phyloP scores from a whole-genome alignment of 2,888 invertebrate species.

The Poecilus cupreus region DNA sequence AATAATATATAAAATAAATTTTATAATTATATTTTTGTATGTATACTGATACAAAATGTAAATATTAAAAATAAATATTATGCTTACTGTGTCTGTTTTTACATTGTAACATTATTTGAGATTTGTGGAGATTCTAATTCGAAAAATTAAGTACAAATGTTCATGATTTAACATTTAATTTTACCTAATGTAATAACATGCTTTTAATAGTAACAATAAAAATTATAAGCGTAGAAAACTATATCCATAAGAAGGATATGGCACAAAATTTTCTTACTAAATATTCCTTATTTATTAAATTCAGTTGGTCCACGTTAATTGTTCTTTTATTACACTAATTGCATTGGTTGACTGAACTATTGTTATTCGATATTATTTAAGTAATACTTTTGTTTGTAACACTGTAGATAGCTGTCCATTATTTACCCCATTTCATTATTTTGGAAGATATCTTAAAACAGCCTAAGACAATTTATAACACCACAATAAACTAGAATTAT shows the following conservation, averaged over 20 bases:
- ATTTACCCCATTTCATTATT: too few species aligned
- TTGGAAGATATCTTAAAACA: too few species aligned
- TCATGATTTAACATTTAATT: not conserved
- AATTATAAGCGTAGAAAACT: slow-evolving; percentile 48
- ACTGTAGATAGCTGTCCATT: not conserved
- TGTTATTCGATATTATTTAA: not conserved
- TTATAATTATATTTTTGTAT: slow-evolving; percentile 39
- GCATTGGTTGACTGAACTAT: not conserved
- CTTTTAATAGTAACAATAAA: not conserved
- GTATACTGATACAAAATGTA: slow-evolving; percentile 42
- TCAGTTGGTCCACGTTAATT: not conserved
- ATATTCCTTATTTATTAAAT: not conserved
- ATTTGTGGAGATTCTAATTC: not conserved
- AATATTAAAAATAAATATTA: slow-evolving; percentile 41
- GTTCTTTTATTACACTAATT: not conserved
- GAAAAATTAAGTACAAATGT: slow-evolving; percentile 28
- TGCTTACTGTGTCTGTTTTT: not conserved
- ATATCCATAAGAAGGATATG: slow-evolving; percentile 38
- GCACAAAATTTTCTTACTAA: slow-evolving; percentile 37
- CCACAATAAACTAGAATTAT: too few species aligned
- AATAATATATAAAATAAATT: not conserved
- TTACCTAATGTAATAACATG: not conserved
- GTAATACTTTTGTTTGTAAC: slow-evolving; percentile 3
- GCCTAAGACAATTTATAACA: too few species aligned
- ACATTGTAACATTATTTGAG: not conserved